phyloP scores from a whole-genome alignment of 1,140 invertebrate genomes.

The Dysdera silvatica region DNA sequence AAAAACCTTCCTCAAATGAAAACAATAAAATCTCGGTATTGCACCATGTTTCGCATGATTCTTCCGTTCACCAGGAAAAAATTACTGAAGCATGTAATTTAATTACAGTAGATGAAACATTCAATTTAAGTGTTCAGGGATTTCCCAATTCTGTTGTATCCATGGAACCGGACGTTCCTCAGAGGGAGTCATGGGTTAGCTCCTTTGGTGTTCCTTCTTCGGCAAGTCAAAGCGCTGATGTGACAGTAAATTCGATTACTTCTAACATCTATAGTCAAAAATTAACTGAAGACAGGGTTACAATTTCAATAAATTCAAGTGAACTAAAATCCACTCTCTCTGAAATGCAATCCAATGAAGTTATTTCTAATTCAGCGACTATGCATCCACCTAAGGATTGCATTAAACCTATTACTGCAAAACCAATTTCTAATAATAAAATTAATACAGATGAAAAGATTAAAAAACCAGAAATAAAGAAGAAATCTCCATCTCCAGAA shows the following conservation, averaged over 20 bases:
- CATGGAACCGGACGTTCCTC: not conserved
- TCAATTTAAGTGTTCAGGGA: not conserved
- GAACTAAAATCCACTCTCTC: slow-evolving; percentile 4
- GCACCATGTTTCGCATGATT: no score
- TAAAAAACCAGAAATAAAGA: no score
- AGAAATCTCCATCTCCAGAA: slow-evolving; percentile 9
- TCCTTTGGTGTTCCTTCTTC: slow-evolving; percentile 9
- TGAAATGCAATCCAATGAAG: no score
- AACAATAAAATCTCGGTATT: no score
- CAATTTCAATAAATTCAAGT: slow-evolving; percentile 22
- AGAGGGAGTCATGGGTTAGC: slow-evolving; percentile 19
- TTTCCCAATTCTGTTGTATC: not conserved
- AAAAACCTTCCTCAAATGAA: no score
- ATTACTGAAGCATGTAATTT: slow-evolving; percentile 25
- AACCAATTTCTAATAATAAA: no score
- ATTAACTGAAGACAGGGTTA: slow-evolving; percentile 23
- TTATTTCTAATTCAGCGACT: no score
- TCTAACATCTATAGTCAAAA: slow-evolving; percentile 14
- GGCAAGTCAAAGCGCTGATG: not conserved
- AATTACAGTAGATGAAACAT: slow-evolving; percentile 17
- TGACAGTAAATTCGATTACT: slow-evolving; percentile 2
- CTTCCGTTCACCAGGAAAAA: no score
- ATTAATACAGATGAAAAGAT: no score
- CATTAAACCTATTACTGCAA: no score
- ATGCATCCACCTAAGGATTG: no score